Evolutionary conservation across 2,888 invertebrate genomes (phyloP).

Genomic region (Torymus auratus): DNA sequence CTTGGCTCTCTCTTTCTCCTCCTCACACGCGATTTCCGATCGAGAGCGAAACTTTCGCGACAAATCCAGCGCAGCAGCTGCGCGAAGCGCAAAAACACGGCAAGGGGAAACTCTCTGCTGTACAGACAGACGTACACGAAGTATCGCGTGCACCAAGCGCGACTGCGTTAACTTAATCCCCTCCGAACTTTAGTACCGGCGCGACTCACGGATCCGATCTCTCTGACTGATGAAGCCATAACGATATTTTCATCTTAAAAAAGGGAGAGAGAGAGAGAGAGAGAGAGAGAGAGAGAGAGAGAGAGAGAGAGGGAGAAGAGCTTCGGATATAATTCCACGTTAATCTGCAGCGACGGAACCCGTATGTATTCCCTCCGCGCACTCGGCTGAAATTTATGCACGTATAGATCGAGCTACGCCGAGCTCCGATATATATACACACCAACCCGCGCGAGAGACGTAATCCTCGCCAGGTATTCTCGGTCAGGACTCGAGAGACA

Average conservation of each 20-base stretch:
- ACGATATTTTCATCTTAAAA: conserved; percentile 57
- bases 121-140: too few relatives aligned
- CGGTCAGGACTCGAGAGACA: conserved; percentile 64
- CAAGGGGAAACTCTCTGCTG: too few relatives aligned
- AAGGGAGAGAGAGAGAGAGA: conserved; percentile 2
- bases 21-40: not conserved
- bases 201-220: conserved; percentile 5
- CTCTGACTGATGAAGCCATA: conserved; percentile 57
- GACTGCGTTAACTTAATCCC: too few relatives aligned
- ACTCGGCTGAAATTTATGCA: conserved; percentile 46
- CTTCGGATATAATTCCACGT: conserved; percentile 46
- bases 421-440: not conserved
- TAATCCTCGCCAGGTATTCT: conserved; percentile 69
- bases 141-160: too few relatives aligned
- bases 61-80: conserved; percentile 2
- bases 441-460: not conserved
- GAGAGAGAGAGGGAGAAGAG: conserved; percentile 8
- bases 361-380: conserved; percentile 4
- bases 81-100: not conserved
- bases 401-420: not conserved
- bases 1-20: not conserved
- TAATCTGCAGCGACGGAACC: conserved; percentile 44
- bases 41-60: conserved; percentile 26
- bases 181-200: too few relatives aligned
- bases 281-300: too few relatives aligned